phyloP scores from a whole-genome alignment of 1,140 invertebrate species.

The Drosophila teissieri region DNA sequence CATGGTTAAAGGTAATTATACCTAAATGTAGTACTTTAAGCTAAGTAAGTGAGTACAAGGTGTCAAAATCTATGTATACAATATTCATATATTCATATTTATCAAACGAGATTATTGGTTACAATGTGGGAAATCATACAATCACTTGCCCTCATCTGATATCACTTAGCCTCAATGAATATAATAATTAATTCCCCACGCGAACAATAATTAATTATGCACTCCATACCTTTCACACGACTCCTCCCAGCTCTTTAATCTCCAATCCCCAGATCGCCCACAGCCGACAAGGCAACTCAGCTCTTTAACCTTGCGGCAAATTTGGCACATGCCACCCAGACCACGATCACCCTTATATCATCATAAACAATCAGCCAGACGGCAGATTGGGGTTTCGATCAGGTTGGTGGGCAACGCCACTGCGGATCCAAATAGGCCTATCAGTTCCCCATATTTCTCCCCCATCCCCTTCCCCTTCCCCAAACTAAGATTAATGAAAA shows the following conservation, averaged over 20 bases:
- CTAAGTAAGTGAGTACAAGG: too few species aligned
- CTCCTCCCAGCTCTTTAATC: constrained; percentile 40
- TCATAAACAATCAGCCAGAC: constrained; percentile 54
- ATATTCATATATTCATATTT: too few species aligned
- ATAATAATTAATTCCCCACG: constrained; percentile 10
- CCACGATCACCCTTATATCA: constrained; percentile 68
- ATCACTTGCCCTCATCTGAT: constrained; percentile 8
- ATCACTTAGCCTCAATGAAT: neutral
- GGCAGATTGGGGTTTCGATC: constrained; percentile 11
- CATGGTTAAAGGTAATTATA: too few species aligned
- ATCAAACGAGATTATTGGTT: too few species aligned
- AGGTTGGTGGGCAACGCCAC: constrained; percentile 19
- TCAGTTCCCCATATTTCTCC: constrained; percentile 2
- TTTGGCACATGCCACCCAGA: constrained; percentile 68
- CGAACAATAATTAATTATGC: constrained; percentile 34
- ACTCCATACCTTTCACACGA: constrained; percentile 26
- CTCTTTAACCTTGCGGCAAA: constrained; percentile 64
- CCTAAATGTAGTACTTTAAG: too few species aligned
- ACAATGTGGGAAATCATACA: neutral
- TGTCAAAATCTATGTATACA: too few species aligned
- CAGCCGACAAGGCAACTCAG: constrained; percentile 20
- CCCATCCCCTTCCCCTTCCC: constrained; percentile 5
- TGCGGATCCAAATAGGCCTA: constrained; percentile 43
- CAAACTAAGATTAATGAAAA: constrained; percentile 77
- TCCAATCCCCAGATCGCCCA: constrained; percentile 41